phyloP scores from a whole-genome alignment of 2,888 invertebrate genomes.

The Napeogenes inachia region DNA sequence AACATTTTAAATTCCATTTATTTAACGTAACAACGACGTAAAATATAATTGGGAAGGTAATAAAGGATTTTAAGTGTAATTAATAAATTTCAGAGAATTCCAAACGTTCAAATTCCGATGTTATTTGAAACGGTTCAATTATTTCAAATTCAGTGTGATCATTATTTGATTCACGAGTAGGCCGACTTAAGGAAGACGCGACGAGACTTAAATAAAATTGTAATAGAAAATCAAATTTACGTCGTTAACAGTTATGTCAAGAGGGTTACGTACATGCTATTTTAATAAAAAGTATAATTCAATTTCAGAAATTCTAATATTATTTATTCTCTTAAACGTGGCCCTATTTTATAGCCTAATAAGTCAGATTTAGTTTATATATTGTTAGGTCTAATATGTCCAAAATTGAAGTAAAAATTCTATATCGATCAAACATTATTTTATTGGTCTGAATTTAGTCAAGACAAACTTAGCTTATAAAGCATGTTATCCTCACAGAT shows the following conservation, averaged over 20 bases:
- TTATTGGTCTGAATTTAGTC: too few relatives aligned
- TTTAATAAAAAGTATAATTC: conserved; percentile 5
- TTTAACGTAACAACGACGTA: too few relatives aligned
- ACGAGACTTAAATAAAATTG: conserved; percentile 39
- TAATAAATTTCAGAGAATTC: conserved; percentile 1
- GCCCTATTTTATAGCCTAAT: too few relatives aligned
- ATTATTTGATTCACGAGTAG: conserved; percentile 36
- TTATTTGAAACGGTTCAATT: conserved; percentile 17
- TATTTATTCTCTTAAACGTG: not conserved
- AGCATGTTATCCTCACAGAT: too few relatives aligned
- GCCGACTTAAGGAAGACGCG: conserved; percentile 26
- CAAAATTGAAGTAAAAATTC: too few relatives aligned
- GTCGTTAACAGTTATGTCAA: conserved; percentile 25
- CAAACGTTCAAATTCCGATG: conserved; percentile 5
- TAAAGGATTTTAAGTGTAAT: conserved; percentile 1
- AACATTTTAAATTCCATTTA: too few relatives aligned
- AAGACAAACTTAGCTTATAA: too few relatives aligned
- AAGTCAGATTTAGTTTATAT: too few relatives aligned
- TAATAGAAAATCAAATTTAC: conserved; percentile 43
- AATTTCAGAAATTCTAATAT: not conserved
- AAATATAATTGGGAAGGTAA: not conserved
- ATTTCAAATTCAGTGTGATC: conserved; percentile 29
- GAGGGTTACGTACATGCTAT: conserved; percentile 2
- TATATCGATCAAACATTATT: too few relatives aligned
- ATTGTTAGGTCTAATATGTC: too few relatives aligned